A percentile compares a stretch with the other conserved stretches of the same genome.
These are phyloP conservation scores for Oreochromis spilurus DNA, from an alignment of 2,113 vertebrate genomes.

Conservation along the genomic window DNA sequence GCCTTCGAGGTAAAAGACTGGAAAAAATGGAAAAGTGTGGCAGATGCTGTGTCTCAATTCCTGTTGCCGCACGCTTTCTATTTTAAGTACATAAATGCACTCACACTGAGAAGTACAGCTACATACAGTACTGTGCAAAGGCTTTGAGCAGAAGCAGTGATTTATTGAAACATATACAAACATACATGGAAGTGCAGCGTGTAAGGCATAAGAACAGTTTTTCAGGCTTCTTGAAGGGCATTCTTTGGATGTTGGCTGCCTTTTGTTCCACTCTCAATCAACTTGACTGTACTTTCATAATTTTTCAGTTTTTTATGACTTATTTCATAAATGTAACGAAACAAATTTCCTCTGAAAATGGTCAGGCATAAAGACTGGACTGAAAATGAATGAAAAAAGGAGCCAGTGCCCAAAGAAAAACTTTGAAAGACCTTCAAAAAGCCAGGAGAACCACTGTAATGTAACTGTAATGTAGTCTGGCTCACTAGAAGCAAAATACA, in stretches of 20 bases:
- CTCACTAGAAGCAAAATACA: background rate
- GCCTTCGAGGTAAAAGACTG: slow-evolving; percentile 89
- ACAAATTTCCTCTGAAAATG: background rate
- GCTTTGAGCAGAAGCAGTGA: background rate
- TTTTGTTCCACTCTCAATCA: background rate
- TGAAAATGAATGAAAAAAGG: background rate
- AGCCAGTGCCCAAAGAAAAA: background rate
- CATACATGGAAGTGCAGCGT: background rate
- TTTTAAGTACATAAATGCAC: background rate
- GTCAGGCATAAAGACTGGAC: background rate
- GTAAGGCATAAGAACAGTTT: background rate
- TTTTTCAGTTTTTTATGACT: background rate
- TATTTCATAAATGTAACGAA: background rate
- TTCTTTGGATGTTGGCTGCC: background rate
- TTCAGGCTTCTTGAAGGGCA: background rate
- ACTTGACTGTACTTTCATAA: background rate
- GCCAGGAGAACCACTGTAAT: background rate
- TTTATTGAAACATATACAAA: background rate
- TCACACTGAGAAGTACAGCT: background rate
- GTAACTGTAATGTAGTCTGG: background rate
- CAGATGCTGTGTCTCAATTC: background rate
- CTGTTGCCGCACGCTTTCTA: background rate
- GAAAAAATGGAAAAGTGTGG: background rate
- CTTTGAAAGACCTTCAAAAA: background rate
- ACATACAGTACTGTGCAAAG: background rate